Conservation (phyloP, 2,797 vertebrate genomes). For the Smutsia temminckii region DNA sequence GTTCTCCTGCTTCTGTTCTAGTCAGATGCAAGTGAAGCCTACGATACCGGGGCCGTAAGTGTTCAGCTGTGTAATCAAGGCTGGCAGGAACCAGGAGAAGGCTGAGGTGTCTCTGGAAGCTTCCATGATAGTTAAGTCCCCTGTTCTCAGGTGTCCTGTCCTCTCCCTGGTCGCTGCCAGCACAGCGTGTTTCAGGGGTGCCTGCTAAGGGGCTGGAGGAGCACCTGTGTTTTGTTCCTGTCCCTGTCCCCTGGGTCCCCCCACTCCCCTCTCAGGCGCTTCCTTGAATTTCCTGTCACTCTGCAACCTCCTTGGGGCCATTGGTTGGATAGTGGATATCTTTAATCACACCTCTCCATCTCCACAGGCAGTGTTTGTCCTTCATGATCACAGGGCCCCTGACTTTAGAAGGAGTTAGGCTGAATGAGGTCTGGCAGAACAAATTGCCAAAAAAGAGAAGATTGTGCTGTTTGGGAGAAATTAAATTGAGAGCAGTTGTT, state of each 20-base stretch:
- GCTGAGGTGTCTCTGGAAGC: slow-evolving; percentile 18
- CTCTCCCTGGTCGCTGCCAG: slow-evolving; percentile 19
- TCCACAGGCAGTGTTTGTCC: not conserved
- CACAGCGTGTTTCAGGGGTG: not conserved
- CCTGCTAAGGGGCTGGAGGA: slow-evolving; percentile 10
- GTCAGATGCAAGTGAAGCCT: not conserved
- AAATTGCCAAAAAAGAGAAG: not conserved
- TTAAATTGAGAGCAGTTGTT: not conserved
- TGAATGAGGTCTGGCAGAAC: not conserved
- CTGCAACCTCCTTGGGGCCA: not conserved
- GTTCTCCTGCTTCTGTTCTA: not conserved
- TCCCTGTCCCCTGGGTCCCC: no score
- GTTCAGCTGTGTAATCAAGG: not conserved
- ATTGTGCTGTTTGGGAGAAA: not conserved
- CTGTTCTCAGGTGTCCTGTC: slow-evolving; percentile 62
- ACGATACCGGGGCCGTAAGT: not conserved
- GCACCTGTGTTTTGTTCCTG: slow-evolving; percentile 34
- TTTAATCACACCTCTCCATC: not conserved
- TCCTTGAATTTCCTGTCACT: slow-evolving; percentile 17
- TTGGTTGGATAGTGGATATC: not conserved
- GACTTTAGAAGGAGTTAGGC: not conserved
- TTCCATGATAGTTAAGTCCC: slow-evolving; percentile 27
- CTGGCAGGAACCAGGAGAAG: not conserved
- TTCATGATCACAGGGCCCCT: not conserved
- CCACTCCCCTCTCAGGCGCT: not conserved